phyloP scores from a whole-genome alignment of 2,888 invertebrate species.

The Hololepta plana region DNA sequence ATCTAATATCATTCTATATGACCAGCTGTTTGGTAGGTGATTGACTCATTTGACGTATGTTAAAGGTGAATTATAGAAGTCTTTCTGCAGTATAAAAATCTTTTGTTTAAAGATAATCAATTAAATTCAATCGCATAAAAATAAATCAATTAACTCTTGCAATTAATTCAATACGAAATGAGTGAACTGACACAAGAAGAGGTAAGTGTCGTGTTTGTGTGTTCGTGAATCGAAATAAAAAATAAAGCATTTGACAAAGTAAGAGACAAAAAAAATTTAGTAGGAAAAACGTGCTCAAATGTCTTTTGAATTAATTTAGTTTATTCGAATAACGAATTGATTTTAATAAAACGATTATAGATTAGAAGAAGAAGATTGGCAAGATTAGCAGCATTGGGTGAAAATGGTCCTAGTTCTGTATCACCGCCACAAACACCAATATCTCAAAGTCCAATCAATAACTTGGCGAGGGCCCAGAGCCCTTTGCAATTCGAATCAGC shows the following conservation, averaged over 20 bases:
- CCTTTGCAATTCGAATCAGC: constrained; percentile 12
- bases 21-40: constrained; percentile 25
- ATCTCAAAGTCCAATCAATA: constrained; percentile 21
- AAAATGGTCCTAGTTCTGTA: constrained; percentile 30
- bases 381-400: constrained; percentile 39
- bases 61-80: constrained; percentile 6
- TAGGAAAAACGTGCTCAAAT: no score
- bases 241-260: no score
- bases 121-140: constrained; percentile 2
- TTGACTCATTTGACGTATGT: constrained; percentile 23
- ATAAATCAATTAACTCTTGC: constrained; percentile 5
- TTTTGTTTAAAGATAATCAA: constrained; percentile 8
- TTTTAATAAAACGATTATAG: constrained; percentile 33
- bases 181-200: constrained; percentile 80
- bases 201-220: constrained; percentile 51
- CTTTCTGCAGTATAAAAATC: constrained; percentile 6
- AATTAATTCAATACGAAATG: constrained; percentile 30
- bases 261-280: no score
- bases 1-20: constrained; percentile 18
- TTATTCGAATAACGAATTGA: no score
- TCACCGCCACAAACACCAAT: constrained; percentile 33
- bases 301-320: no score
- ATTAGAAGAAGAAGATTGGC: constrained; percentile 61
- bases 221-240: no score
- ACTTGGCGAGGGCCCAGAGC: constrained; percentile 15